Evolutionary conservation across 2,888 invertebrate species (phyloP).

Genomic region (Cyclophora punctaria): DNA sequence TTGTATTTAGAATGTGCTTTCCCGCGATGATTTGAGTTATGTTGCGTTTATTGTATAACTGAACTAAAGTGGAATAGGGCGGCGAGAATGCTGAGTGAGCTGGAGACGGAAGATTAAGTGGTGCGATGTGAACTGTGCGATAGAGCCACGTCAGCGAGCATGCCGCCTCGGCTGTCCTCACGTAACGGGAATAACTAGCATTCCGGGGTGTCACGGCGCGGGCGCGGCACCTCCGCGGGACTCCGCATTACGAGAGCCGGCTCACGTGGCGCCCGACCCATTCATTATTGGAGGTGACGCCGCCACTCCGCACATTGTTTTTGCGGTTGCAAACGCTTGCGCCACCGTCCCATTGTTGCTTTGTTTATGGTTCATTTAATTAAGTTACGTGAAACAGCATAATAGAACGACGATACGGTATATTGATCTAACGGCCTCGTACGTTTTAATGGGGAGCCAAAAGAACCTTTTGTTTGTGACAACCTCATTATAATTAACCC

Average conservation of each 20-base stretch:
- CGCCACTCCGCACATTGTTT: conserved; percentile 27
- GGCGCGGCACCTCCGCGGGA: conserved; percentile 1
- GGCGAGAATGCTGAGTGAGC: conserved; percentile 33
- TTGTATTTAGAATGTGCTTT: conserved; percentile 9
- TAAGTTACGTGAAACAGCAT: conserved; percentile 14
- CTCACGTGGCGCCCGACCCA: conserved; percentile 11
- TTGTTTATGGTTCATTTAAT: conserved; percentile 22
- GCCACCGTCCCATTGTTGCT: conserved; percentile 26
- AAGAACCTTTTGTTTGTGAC: background rate
- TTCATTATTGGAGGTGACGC: conserved; percentile 39
- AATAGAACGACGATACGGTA: conserved; percentile 1
- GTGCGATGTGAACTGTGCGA: conserved; percentile 14
- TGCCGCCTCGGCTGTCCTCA: conserved; percentile 31
- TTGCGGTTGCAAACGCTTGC: conserved; percentile 22
- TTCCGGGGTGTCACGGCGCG: conserved; percentile 20
- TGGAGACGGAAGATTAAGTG: conserved; percentile 33
- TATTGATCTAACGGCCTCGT: conserved; percentile 1
- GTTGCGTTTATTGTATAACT: conserved; percentile 14
- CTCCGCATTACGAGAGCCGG: too few species aligned
- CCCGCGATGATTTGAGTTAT: background rate
- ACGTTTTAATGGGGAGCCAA: background rate
- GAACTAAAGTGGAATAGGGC: conserved; percentile 29
- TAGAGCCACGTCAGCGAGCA: conserved; percentile 34
- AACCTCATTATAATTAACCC: background rate
- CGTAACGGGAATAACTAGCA: conserved; percentile 23